Evolutionary conservation across 2,888 invertebrate species (phyloP).

Genomic region (Synergus gifuensis): DNA sequence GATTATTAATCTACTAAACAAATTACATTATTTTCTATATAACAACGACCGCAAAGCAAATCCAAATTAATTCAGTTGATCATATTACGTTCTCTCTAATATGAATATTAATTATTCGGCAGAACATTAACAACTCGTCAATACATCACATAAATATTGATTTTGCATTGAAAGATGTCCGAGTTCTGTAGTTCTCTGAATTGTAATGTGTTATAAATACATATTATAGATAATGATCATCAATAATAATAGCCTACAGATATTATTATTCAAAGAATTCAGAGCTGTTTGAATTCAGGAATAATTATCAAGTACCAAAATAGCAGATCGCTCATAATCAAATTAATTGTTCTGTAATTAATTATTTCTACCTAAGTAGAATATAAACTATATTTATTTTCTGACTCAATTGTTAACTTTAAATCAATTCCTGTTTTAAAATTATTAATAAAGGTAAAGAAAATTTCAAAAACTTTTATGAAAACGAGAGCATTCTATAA

Average conservation of each 20-base stretch:
- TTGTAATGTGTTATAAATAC: neutral
- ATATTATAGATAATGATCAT: neutral
- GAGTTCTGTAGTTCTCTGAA: neutral
- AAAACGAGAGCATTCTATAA: constrained; percentile 3
- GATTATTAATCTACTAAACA: neutral
- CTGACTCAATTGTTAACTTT: neutral
- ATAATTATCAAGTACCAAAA: too few relatives aligned
- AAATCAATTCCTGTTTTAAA: neutral
- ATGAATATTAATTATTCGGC: neutral
- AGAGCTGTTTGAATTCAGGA: neutral
- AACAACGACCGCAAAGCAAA: too few relatives aligned
- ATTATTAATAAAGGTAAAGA: neutral
- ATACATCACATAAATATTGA: neutral
- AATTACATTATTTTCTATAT: neutral
- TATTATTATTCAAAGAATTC: neutral
- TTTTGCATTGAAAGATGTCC: neutral
- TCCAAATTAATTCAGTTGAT: too few relatives aligned
- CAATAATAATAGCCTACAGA: neutral
- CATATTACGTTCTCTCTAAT: neutral
- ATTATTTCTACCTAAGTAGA: too few relatives aligned
- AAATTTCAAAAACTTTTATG: neutral
- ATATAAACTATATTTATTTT: neutral
- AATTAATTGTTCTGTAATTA: too few relatives aligned
- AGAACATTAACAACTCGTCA: neutral
- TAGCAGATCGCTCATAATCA: too few relatives aligned